These are phyloP conservation scores for Rotaria macrura DNA, from an alignment of 2,888 invertebrate species.

Conservation along the genomic window DNA sequence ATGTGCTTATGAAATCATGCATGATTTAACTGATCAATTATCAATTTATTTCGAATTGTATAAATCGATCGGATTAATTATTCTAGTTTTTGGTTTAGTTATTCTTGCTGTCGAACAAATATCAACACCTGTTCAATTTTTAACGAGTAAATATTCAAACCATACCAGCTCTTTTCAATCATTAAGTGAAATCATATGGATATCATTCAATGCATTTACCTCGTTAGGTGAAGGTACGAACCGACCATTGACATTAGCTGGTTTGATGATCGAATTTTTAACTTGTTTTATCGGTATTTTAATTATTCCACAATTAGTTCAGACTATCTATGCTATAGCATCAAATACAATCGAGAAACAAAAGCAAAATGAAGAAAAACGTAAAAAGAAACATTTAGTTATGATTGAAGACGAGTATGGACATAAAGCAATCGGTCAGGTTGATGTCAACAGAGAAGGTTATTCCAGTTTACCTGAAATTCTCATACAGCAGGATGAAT, in stretches of 20 bases:
- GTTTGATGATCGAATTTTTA: not conserved
- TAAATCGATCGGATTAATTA: not conserved
- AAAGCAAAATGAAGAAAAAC: not conserved
- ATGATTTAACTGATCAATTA: not conserved
- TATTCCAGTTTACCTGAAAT: not conserved
- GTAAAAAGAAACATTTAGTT: not conserved
- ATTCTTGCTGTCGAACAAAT: not conserved
- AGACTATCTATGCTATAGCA: not conserved
- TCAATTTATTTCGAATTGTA: not conserved
- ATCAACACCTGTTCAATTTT: not conserved
- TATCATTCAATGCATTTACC: not conserved
- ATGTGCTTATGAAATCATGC: not conserved
- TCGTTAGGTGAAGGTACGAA: not conserved
- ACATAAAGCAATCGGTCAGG: not conserved
- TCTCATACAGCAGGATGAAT: not conserved
- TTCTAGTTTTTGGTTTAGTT: not conserved
- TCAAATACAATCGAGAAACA: not conserved
- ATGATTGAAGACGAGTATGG: conserved; percentile 1
- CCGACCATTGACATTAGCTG: not conserved
- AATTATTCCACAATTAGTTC: conserved; percentile 15
- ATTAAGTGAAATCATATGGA: conserved; percentile 7
- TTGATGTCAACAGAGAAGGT: not conserved
- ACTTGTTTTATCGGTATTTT: conserved; percentile 6
- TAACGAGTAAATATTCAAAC: not conserved
- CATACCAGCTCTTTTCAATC: not conserved